Evolutionary conservation across 1,140 invertebrate species (phyloP), one percentile per base, ranked within the genome.

Genomic region (Aphelenchoides besseyi): DNA sequence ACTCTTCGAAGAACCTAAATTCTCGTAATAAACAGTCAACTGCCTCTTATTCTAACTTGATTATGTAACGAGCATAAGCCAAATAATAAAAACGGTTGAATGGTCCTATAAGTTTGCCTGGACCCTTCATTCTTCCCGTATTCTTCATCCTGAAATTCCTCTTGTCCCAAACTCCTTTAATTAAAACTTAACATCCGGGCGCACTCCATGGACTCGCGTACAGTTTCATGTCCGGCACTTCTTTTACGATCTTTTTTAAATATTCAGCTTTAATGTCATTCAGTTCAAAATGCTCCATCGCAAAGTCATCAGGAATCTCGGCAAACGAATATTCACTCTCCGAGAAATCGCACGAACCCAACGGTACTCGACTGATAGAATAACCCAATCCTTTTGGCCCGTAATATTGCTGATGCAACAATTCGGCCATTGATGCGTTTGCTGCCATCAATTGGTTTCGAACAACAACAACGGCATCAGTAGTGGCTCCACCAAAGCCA

Each of bases 281-380:
- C 0, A 92, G 84, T 9, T 88, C 86, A 85, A 90, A 92, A 75
- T 90, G 88, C 0, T 85, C 87, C 2, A 93, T 86, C 2, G 86
- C 83, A 1, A 87, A 86, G 85, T 92, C 91, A 30, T 74, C 55
- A 0, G 53, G 41, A 32, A 73, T 29, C 71, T 91, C 90, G 80
- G 90, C 89, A 77, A 91, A 90, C 0, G 90, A 88, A 78, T 92
- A 92, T 0, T 83, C 76, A 59, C 86, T 87, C 1, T 86, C 88
- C 0, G 90, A 91, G 83, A 92, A 93, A 85, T 95, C 92, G 75
- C 88, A 89, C n/a, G 91, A 91, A 26, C 88, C 92, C 48, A 94
- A 92, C 0, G 92, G 91, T 0, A 91, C 88, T 54, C 91, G 84
- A 23, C 90, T 89, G 61, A 92, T 81, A 69, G 88, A 91, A 82